Evolutionary conservation across 2,888 invertebrate species (phyloP).

Genomic region (Melanchra persicariae): DNA sequence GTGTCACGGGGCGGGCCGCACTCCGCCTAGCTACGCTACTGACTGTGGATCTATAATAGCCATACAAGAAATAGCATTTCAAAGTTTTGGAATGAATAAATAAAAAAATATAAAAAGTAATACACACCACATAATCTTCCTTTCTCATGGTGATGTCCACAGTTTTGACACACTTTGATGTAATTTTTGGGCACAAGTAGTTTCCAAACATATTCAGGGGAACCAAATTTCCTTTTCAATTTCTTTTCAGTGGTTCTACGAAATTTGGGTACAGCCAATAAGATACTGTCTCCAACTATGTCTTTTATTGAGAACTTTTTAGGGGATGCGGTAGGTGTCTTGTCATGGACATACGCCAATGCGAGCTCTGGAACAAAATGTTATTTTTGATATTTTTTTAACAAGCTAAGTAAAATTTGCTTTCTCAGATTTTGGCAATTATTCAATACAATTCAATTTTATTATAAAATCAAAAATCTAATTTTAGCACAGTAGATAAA

Average conservation of each 20-base stretch:
- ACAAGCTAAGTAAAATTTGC: neutral
- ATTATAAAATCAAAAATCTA: too few species aligned
- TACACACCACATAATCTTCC: slow-evolving; percentile 93
- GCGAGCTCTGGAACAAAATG: slow-evolving; percentile 79
- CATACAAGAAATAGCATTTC: neutral
- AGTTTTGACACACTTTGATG: slow-evolving; percentile 94
- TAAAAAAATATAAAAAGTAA: too few species aligned
- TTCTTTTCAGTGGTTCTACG: slow-evolving; percentile 95
- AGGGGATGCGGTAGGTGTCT: slow-evolving; percentile 57
- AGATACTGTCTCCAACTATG: slow-evolving; percentile 93
- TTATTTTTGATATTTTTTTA: too few species aligned
- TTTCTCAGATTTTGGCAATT: neutral
- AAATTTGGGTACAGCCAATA: slow-evolving; percentile 96
- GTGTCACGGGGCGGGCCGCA: too few species aligned
- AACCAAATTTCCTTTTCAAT: slow-evolving; percentile 93
- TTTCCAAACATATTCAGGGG: slow-evolving; percentile 93
- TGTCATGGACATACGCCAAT: slow-evolving; percentile 77
- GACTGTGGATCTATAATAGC: neutral
- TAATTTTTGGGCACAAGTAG: slow-evolving; percentile 93
- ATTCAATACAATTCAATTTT: too few species aligned
- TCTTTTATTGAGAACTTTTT: slow-evolving; percentile 91
- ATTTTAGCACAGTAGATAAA: neutral
- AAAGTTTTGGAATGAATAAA: neutral
- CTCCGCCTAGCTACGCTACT: too few species aligned
- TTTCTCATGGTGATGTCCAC: slow-evolving; percentile 96